phyloP scores from a whole-genome alignment of 2,113 vertebrate genomes.

The Passer montanus region DNA sequence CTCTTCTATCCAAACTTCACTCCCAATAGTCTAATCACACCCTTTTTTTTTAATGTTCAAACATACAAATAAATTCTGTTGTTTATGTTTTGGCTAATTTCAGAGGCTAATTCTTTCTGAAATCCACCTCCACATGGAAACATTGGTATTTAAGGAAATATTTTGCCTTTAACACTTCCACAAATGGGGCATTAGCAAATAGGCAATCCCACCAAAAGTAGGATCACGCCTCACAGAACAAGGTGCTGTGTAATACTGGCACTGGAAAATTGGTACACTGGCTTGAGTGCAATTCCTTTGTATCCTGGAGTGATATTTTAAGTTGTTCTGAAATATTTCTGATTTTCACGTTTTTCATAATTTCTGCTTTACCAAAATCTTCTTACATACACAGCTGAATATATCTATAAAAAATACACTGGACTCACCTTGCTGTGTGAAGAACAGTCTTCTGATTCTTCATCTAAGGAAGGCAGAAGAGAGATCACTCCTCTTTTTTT shows the following conservation, averaged over 20 bases:
- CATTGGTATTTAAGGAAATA: background rate
- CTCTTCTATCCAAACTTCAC: background rate
- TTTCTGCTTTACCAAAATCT: background rate
- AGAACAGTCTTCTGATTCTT: slow-evolving; percentile 75
- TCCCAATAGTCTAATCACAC: background rate
- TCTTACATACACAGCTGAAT: background rate
- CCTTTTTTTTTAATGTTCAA: background rate
- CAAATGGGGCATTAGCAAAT: background rate
- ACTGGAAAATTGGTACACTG: background rate
- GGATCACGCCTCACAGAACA: background rate
- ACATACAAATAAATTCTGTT: background rate
- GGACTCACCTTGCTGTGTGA: slow-evolving; percentile 67
- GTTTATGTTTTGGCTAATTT: background rate
- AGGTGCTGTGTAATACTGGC: background rate
- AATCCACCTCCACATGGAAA: background rate
- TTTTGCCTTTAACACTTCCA: background rate
- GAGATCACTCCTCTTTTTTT: slow-evolving; percentile 62
- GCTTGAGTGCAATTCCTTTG: background rate
- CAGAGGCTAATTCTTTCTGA: background rate
- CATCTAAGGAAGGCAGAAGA: slow-evolving; percentile 72
- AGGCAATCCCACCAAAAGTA: background rate
- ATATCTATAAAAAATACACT: background rate
- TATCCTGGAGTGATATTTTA: background rate
- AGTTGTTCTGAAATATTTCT: background rate
- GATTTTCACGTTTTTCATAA: background rate